phyloP scores from a whole-genome alignment of 2,888 invertebrate species.

The Cantharis rustica region DNA sequence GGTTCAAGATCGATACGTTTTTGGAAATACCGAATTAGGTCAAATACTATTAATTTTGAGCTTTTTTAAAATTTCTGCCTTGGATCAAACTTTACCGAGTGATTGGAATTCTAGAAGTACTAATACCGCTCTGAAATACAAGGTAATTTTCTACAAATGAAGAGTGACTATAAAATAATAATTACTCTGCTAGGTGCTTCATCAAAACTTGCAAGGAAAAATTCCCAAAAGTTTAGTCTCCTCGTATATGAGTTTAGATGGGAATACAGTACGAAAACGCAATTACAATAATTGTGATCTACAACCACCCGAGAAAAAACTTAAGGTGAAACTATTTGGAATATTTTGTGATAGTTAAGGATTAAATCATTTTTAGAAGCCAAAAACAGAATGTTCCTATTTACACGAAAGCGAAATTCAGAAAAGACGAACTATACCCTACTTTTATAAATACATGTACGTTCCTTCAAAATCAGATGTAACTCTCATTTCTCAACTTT shows the following conservation, averaged over 20 bases:
- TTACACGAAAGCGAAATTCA: constrained; percentile 73
- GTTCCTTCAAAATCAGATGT: constrained; percentile 70
- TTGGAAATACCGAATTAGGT: constrained; percentile 72
- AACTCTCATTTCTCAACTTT: constrained; percentile 86
- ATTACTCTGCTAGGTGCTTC: background rate
- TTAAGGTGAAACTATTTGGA: constrained; percentile 65
- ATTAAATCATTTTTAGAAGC: constrained; percentile 61
- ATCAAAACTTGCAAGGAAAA: background rate
- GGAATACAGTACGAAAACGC: background rate
- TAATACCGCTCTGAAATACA: constrained; percentile 64
- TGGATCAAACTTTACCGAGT: constrained; percentile 81
- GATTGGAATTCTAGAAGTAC: constrained; percentile 91
- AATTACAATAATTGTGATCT: background rate
- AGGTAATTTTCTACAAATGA: background rate
- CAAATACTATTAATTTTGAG: constrained; percentile 91
- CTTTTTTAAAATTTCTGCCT: constrained; percentile 72
- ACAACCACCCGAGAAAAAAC: constrained; percentile 61
- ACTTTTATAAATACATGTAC: constrained; percentile 78
- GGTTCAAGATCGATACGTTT: constrained; percentile 73
- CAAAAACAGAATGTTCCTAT: constrained; percentile 82
- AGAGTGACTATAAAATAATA: background rate
- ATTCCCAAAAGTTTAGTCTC: background rate
- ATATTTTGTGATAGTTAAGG: background rate
- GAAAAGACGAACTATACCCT: constrained; percentile 79
- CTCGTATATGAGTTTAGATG: background rate